These are phyloP conservation scores for Physella acuta DNA, from an alignment of 1,140 invertebrate genomes.

Conservation along the genomic window DNA sequence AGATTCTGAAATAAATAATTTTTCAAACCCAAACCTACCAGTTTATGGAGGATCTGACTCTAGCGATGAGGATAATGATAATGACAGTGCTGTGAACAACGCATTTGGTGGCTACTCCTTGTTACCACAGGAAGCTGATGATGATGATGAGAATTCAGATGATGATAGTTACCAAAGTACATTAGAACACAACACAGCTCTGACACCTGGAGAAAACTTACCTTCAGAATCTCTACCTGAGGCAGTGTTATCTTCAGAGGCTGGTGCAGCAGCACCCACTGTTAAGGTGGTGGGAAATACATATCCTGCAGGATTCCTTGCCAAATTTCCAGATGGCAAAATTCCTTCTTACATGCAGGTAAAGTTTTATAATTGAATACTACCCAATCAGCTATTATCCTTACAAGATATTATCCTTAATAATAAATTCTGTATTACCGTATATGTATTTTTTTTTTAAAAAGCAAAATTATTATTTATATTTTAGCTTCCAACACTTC, in stretches of 20 bases:
- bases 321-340: slow-evolving; percentile 22
- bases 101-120: slow-evolving; percentile 8
- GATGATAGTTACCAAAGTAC: too few relatives aligned
- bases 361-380: neutral
- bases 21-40: slow-evolving; percentile 12
- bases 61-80: slow-evolving; percentile 7
- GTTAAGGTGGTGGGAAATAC: neutral
- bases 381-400: neutral
- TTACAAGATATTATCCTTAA: neutral
- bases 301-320: slow-evolving; percentile 14
- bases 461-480: neutral
- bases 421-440: neutral
- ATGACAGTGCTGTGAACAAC: neutral
- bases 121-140: slow-evolving; percentile 6
- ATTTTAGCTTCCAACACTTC: slow-evolving; percentile 30
- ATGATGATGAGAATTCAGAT: neutral
- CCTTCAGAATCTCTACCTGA: neutral
- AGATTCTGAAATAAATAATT: neutral
- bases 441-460: neutral
- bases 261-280: slow-evolving; percentile 2
- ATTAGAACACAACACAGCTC: neutral
- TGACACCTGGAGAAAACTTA: neutral
- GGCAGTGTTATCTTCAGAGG: neutral
- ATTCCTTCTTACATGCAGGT: slow-evolving; percentile 23
- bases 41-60: neutral